Evolutionary conservation across 1,140 invertebrate species (phyloP).

Genomic region (Drosophila suzukii): DNA sequence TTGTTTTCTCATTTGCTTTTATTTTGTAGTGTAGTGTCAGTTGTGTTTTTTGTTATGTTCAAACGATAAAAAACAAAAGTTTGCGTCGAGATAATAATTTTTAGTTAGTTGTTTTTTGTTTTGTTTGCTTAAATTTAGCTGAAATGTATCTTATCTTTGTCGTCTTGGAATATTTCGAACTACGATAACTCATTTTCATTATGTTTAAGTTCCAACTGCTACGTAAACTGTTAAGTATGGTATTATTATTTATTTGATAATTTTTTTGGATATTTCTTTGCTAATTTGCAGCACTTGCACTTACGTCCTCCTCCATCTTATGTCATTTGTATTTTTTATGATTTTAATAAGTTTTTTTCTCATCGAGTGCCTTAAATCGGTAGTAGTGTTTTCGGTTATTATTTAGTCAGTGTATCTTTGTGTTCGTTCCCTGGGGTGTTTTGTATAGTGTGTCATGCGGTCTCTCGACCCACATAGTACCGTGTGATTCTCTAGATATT

Average conservation of each 20-base stretch:
- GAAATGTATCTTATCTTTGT: constrained; percentile 55
- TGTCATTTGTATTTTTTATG: constrained; percentile 25
- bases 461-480: constrained; percentile 24
- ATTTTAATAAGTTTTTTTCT: constrained; percentile 32
- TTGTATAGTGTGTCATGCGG: constrained; percentile 55
- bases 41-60: constrained; percentile 12
- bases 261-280: constrained; percentile 53
- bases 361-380: constrained; percentile 43
- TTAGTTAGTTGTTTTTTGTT: constrained; percentile 24
- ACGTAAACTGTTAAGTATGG: constrained; percentile 66
- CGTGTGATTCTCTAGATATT: constrained; percentile 22
- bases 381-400: constrained; percentile 12
- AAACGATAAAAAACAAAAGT: constrained; percentile 63
- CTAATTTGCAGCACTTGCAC: constrained; percentile 43
- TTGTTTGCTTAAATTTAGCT: constrained; percentile 65
- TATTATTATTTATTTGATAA: constrained; percentile 45
- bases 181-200: constrained; percentile 71
- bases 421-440: constrained; percentile 46
- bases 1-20: constrained; percentile 71
- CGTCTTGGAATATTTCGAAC: constrained; percentile 55
- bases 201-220: constrained; percentile 69
- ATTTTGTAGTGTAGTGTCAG: constrained; percentile 53
- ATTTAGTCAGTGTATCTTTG: constrained; percentile 71
- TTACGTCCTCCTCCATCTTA: constrained; percentile 21
- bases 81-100: constrained; percentile 72